A percentile compares a stretch with the other conserved stretches of the same genome.
Conservation (phyloP, 2,113 vertebrate species). For the Numida meleagris region DNA sequence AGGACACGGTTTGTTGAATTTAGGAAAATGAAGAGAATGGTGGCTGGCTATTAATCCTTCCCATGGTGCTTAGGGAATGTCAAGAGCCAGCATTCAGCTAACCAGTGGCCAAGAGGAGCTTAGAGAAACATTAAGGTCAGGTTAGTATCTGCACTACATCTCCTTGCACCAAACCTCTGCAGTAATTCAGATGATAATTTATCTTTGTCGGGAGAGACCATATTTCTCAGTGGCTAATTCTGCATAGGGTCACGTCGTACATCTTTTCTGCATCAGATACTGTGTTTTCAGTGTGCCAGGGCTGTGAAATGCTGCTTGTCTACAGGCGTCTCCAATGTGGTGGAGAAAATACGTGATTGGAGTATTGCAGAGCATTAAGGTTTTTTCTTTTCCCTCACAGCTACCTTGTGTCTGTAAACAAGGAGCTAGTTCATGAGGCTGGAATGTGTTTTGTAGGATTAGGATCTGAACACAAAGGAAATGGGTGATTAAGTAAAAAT, state of each 20-base stretch:
- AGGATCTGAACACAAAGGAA: constrained; percentile 25
- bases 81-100: neutral
- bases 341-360: accelerated
- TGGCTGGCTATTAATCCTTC: neutral
- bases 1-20: neutral
- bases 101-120: neutral
- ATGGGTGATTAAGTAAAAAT: neutral
- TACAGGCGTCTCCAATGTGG: neutral
- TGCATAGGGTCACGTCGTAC: neutral
- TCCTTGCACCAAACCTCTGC: neutral
- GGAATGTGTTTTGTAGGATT: constrained; percentile 4
- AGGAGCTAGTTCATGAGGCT: neutral
- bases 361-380: neutral
- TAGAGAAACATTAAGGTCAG: accelerated
- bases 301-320: neutral
- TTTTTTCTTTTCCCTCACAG: neutral
- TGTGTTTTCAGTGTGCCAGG: neutral
- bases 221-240: neutral
- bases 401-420: neutral
- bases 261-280: neutral
- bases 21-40: neutral
- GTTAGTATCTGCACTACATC: neutral
- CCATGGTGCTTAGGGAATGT: neutral
- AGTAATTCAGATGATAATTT: neutral
- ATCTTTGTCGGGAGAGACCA: neutral